A percentile compares a stretch with the other conserved stretches of the same genome.
These are phyloP conservation scores for Polymixis lichenea DNA, from an alignment of 2,888 invertebrate genomes.

Conservation along the genomic window DNA sequence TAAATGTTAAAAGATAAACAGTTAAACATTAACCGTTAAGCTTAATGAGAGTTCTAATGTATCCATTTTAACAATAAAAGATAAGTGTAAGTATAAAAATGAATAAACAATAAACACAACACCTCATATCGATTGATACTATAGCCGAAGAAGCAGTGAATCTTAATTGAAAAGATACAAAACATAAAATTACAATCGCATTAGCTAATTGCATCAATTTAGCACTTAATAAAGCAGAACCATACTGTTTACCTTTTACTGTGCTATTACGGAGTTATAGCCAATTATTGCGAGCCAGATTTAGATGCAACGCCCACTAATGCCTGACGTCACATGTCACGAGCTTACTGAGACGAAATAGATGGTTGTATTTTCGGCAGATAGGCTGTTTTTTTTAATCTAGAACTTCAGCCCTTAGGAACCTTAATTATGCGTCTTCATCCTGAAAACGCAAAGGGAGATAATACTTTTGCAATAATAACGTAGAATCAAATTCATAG, in stretches of 20 bases:
- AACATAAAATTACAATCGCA: background rate
- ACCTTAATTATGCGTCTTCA: background rate
- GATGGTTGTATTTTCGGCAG: background rate
- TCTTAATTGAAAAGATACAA: slow-evolving; percentile 8
- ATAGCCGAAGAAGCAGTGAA: background rate
- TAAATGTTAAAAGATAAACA: slow-evolving; percentile 28
- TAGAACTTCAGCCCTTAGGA: background rate
- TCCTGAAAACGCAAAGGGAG: background rate
- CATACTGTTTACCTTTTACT: slow-evolving; percentile 30
- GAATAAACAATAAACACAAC: slow-evolving; percentile 5
- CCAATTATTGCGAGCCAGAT: slow-evolving; percentile 39
- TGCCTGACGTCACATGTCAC: slow-evolving; percentile 27
- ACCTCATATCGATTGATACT: background rate
- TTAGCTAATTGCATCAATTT: slow-evolving; percentile 20
- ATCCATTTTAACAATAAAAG: background rate
- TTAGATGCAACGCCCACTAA: slow-evolving; percentile 37
- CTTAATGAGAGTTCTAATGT: slow-evolving; percentile 25
- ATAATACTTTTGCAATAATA: background rate
- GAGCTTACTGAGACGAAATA: slow-evolving; percentile 6
- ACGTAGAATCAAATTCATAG: background rate
- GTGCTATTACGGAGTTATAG: slow-evolving; percentile 34
- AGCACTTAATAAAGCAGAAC: slow-evolving; percentile 20
- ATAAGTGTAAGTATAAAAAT: slow-evolving; percentile 1
- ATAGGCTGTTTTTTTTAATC: background rate
- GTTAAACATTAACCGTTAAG: slow-evolving; percentile 37